phyloP scores from a whole-genome alignment of 2,888 invertebrate genomes.

The Julus scandinavius region DNA sequence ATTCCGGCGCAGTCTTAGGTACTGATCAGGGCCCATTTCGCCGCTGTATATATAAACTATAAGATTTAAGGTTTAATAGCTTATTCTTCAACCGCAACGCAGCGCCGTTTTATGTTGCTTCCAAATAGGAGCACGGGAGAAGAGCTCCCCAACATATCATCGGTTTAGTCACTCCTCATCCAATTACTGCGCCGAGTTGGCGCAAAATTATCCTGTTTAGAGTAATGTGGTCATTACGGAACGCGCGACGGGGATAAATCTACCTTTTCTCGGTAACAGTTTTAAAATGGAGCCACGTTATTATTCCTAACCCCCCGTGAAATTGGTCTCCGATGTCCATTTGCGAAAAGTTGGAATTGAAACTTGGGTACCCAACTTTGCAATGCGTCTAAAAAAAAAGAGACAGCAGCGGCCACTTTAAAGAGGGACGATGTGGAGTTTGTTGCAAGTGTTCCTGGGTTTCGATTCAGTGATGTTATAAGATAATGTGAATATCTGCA shows the following conservation, averaged over 20 bases:
- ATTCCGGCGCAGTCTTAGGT: slow-evolving; percentile 5
- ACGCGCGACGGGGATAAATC: background rate
- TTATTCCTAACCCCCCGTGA: background rate
- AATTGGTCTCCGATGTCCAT: background rate
- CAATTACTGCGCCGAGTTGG: slow-evolving; percentile 31
- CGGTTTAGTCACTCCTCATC: slow-evolving; percentile 39
- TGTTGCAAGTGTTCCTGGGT: too few species aligned
- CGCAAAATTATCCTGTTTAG: slow-evolving; percentile 42
- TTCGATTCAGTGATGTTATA: too few species aligned
- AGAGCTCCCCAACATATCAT: slow-evolving; percentile 42
- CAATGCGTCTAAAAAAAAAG: too few species aligned
- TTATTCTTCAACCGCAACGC: slow-evolving; percentile 37
- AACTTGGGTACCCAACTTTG: too few species aligned
- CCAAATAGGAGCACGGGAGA: background rate
- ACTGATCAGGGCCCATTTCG: background rate
- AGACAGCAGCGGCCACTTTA: too few species aligned
- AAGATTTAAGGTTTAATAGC: slow-evolving; percentile 31
- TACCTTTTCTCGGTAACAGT: slow-evolving; percentile 35
- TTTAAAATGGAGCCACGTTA: background rate
- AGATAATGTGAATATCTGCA: too few species aligned
- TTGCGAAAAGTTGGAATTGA: slow-evolving; percentile 3
- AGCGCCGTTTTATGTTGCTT: background rate
- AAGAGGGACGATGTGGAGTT: too few species aligned
- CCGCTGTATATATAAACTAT: background rate
- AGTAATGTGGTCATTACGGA: slow-evolving; percentile 22